A percentile compares a stretch with the other conserved stretches of the same genome.
These are phyloP conservation scores for Ips nitidus DNA, from an alignment of 1,140 invertebrate species.

Conservation along the genomic window DNA sequence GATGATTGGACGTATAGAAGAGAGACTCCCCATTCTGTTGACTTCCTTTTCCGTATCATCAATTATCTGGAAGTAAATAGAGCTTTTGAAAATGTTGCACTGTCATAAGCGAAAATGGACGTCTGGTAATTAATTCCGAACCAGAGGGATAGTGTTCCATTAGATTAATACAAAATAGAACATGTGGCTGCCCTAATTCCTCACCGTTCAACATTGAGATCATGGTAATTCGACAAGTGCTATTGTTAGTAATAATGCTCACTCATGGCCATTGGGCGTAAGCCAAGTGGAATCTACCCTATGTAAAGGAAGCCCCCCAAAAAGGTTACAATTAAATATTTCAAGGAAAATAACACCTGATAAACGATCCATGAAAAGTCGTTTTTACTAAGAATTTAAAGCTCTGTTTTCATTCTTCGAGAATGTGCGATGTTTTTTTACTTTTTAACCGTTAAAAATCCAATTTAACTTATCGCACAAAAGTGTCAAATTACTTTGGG, in stretches of 20 bases:
- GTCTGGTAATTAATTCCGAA: constrained; percentile 45
- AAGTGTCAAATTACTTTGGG: constrained; percentile 30
- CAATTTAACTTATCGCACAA: constrained; percentile 30
- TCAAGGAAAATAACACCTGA: constrained; percentile 43
- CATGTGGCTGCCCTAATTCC: constrained; percentile 42
- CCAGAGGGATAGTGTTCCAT: constrained; percentile 44
- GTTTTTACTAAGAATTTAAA: neutral
- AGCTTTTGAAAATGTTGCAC: constrained; percentile 25
- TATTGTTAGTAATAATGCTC: constrained; percentile 44
- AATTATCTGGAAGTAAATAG: constrained; percentile 26
- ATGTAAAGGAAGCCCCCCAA: constrained; percentile 30
- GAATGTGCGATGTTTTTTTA: neutral
- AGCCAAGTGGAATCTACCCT: constrained; percentile 38
- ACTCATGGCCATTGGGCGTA: constrained; percentile 36
- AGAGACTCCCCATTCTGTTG: constrained; percentile 10
- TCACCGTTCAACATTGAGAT: constrained; percentile 38
- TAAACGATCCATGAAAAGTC: constrained; percentile 16
- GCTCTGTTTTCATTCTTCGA: neutral
- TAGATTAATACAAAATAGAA: constrained; percentile 44
- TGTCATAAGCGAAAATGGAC: constrained; percentile 30
- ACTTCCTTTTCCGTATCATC: constrained; percentile 25
- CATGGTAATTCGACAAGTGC: constrained; percentile 44
- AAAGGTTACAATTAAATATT: constrained; percentile 41
- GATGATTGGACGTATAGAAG: no score
- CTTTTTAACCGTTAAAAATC: constrained; percentile 19